phyloP scores from a whole-genome alignment of 2,797 vertebrate species.

The Hippocampus kuda region DNA sequence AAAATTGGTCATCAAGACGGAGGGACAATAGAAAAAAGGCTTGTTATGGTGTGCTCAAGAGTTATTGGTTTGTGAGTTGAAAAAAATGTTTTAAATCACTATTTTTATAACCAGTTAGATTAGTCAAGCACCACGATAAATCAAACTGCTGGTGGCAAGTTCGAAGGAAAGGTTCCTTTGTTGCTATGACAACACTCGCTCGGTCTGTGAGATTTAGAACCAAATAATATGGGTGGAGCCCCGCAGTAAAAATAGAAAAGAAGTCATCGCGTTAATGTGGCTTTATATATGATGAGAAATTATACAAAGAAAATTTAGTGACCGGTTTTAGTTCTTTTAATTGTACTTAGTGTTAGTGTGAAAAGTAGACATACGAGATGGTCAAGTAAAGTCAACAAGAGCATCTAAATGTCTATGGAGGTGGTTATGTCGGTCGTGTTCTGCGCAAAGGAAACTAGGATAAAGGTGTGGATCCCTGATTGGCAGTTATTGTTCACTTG shows the following conservation, averaged over 20 bases:
- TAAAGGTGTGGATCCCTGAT: neutral
- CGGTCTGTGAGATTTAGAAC: neutral
- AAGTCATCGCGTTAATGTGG: neutral
- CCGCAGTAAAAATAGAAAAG: neutral
- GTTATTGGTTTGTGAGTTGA: too few relatives aligned
- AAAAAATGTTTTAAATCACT: too few relatives aligned
- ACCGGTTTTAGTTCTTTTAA: neutral
- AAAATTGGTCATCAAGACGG: neutral
- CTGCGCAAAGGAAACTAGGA: neutral
- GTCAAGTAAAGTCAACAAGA: neutral
- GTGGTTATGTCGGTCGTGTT: neutral
- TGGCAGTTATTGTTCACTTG: neutral
- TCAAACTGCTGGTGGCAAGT: neutral
- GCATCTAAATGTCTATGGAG: neutral
- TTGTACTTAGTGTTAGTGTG: neutral
- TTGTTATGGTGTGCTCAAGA: neutral
- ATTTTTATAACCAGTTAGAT: neutral
- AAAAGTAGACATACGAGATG: neutral
- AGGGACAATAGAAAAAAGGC: neutral
- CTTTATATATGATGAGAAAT: neutral
- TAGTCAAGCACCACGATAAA: neutral
- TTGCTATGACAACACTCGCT: slow-evolving; percentile 1
- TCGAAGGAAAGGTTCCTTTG: neutral
- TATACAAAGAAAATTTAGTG: too few relatives aligned
- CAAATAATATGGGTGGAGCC: neutral